Percentiles rank a stretch among this genome's conserved stretches.
Evolutionary conservation across 92 coral and sea anemone genomes (phyloP).

Genomic region (Paramuricea clavata): DNA sequence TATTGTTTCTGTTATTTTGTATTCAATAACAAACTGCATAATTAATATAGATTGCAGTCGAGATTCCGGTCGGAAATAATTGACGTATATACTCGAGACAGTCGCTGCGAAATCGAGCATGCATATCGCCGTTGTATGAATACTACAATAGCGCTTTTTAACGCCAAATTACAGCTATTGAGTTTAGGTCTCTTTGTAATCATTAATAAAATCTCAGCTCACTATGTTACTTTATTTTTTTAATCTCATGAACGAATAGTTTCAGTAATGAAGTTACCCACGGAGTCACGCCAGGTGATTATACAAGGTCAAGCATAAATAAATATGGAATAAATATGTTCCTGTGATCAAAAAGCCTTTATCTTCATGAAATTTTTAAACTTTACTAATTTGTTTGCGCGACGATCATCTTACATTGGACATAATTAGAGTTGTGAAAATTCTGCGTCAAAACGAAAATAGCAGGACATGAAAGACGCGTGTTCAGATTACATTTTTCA

Average conservation of each 20-base stretch:
- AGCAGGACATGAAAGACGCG: slow-evolving; percentile 20
- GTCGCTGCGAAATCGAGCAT: background rate
- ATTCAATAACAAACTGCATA: slow-evolving; percentile 20
- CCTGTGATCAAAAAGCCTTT: background rate
- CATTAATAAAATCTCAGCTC: slow-evolving; percentile 9
- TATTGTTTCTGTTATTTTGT: background rate
- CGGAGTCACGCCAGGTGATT: slow-evolving; percentile 12
- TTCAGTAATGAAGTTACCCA: slow-evolving; percentile 29
- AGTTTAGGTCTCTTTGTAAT: background rate
- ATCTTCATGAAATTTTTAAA: background rate
- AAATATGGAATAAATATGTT: slow-evolving; percentile 11
- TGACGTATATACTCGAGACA: slow-evolving; percentile 22
- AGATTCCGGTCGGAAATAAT: slow-evolving; percentile 38
- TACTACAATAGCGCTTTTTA: background rate
- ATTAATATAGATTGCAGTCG: slow-evolving; percentile 16
- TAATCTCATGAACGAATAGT: background rate
- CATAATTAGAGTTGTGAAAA: background rate
- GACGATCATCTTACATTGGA: background rate
- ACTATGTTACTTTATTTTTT: slow-evolving; percentile 63
- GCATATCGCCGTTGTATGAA: background rate
- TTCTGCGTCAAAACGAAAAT: background rate
- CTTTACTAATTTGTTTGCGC: background rate
- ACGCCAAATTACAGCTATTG: background rate
- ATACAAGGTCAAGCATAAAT: background rate
- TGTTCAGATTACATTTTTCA: slow-evolving; percentile 16